Evolutionary conservation across 2,888 invertebrate genomes (phyloP).

Genomic region (Zygaena filipendulae): DNA sequence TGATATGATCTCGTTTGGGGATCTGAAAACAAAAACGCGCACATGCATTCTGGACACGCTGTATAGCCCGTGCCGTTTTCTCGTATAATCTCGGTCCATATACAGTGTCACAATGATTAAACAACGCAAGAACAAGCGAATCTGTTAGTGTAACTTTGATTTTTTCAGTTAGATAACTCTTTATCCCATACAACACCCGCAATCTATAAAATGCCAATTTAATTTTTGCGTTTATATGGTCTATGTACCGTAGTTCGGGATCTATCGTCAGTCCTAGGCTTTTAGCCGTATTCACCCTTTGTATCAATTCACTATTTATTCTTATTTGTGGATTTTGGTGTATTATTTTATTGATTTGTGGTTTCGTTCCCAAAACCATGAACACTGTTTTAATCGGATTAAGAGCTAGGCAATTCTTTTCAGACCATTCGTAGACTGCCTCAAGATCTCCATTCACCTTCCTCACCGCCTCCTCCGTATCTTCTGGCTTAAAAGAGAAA

Average conservation of each 20-base stretch:
- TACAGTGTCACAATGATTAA: too few species aligned
- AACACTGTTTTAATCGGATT: slow-evolving; percentile 4
- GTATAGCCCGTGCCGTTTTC: too few species aligned
- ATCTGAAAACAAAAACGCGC: too few species aligned
- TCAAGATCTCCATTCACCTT: slow-evolving; percentile 4
- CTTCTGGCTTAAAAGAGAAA: slow-evolving; percentile 3
- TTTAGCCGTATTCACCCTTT: background rate
- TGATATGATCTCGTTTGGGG: too few species aligned
- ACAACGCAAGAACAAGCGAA: too few species aligned
- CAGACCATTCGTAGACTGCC: slow-evolving; percentile 1
- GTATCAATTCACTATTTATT: background rate
- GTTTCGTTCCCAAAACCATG: background rate
- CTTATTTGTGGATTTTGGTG: background rate
- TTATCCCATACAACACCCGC: too few species aligned
- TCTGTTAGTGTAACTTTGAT: too few species aligned
- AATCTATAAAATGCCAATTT: too few species aligned
- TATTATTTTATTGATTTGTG: slow-evolving; percentile 6
- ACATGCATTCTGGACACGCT: too few species aligned
- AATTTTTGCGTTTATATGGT: slow-evolving; percentile 2
- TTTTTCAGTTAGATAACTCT: too few species aligned
- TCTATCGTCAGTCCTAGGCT: slow-evolving; percentile 4
- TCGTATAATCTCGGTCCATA: too few species aligned
- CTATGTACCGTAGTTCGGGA: background rate
- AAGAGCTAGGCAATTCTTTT: slow-evolving; percentile 1
- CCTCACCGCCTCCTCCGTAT: background rate